Percentiles rank a stretch among this genome's conserved stretches.
Evolutionary conservation across 1,140 invertebrate genomes (phyloP).

Genomic region (Battus philenor): DNA sequence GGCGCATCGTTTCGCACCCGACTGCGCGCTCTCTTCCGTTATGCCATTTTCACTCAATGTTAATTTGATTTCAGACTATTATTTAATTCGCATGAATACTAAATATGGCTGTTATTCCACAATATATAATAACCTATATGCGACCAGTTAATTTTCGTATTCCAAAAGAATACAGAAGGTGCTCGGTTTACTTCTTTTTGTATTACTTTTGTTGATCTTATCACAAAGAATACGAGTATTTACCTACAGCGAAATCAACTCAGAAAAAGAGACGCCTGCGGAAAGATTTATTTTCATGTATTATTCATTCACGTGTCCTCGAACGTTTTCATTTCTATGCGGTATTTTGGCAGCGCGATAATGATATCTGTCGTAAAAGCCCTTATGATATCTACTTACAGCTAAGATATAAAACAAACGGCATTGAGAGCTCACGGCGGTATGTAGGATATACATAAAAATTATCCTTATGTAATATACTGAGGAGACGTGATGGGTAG

Average conservation of each 20-base stretch:
- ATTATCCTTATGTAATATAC: too few relatives aligned
- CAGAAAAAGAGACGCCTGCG: conserved; percentile 50
- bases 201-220: conserved; percentile 39
- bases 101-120: conserved; percentile 14
- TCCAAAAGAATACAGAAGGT: background rate
- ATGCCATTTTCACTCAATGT: conserved; percentile 49
- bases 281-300: conserved; percentile 72
- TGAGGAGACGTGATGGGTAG: too few relatives aligned
- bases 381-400: conserved; percentile 29
- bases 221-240: conserved; percentile 55
- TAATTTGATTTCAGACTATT: conserved; percentile 60
- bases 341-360: conserved; percentile 64
- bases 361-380: conserved; percentile 63
- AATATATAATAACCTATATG: too few relatives aligned
- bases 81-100: conserved; percentile 23
- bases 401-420: conserved; percentile 19
- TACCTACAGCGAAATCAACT: conserved; percentile 55
- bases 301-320: conserved; percentile 70
- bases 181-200: conserved; percentile 5
- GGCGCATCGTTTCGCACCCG: conserved; percentile 67
- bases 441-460: too few relatives aligned
- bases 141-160: too few relatives aligned
- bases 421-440: too few relatives aligned
- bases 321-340: conserved; percentile 63
- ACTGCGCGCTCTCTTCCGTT: conserved; percentile 48